These are phyloP conservation scores for Falco concolor DNA, from an alignment of 2,797 vertebrate genomes.

Conservation along the genomic window DNA sequence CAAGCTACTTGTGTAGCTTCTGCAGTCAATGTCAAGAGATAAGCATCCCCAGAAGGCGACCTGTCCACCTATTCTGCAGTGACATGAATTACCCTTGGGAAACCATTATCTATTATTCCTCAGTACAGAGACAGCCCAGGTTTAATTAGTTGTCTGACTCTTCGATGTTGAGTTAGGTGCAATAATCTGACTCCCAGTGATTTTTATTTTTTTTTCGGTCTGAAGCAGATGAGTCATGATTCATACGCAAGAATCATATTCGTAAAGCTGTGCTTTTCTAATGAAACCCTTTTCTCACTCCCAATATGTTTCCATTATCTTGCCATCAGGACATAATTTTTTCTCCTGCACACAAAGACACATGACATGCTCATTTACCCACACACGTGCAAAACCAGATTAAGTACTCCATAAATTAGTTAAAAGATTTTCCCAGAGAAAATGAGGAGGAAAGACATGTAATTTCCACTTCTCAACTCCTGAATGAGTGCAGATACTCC, in stretches of 20 bases:
- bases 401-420: constrained; percentile 57
- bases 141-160: constrained; percentile 54
- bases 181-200: neutral
- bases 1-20: neutral
- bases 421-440: constrained; percentile 49
- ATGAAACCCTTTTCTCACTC: constrained; percentile 8
- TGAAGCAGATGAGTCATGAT: constrained; percentile 28
- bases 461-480: neutral
- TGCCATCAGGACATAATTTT: constrained; percentile 46
- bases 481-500: neutral
- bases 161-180: constrained; percentile 6
- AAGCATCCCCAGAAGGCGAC: constrained; percentile 13
- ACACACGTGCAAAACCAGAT: neutral
- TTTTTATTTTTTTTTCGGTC: neutral
- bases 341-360: neutral
- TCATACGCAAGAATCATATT: neutral
- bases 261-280: neutral
- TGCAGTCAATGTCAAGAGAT: constrained; percentile 2
- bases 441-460: constrained; percentile 14
- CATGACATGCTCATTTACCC: constrained; percentile 24
- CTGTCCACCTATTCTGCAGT: constrained; percentile 6
- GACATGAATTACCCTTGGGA: constrained; percentile 35
- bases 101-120: constrained; percentile 17
- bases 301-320: constrained; percentile 44
- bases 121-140: neutral